Conservation (phyloP, 1,140 invertebrate genomes). For the Drosophila lini region DNA sequence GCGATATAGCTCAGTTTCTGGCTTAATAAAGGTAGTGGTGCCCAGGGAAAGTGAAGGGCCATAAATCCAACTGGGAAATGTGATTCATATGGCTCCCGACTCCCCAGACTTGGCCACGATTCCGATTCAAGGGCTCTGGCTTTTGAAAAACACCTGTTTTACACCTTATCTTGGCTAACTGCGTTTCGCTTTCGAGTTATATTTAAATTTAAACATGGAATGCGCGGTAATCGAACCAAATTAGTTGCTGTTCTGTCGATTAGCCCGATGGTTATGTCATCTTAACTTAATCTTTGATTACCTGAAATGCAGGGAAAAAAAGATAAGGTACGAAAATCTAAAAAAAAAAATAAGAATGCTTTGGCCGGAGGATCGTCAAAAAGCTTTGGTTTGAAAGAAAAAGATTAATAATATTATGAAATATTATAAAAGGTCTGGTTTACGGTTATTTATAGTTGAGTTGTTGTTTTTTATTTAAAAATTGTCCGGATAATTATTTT, state of each 20-base stretch:
- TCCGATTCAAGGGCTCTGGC: constrained; percentile 10
- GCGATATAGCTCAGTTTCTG: background rate
- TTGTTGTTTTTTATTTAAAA: no score
- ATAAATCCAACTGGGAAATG: constrained; percentile 11
- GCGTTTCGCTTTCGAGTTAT: background rate
- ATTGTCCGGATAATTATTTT: no score
- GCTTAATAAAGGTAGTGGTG: background rate
- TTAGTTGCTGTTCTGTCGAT: background rate
- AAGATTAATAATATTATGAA: background rate
- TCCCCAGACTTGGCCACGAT: background rate
- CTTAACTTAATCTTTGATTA: background rate
- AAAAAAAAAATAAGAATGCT: background rate
- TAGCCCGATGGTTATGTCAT: background rate
- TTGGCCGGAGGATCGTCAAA: background rate
- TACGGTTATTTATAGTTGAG: no score
- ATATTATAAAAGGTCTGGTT: background rate
- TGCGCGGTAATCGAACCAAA: constrained; percentile 3
- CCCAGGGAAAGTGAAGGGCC: constrained; percentile 19
- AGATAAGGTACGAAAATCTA: background rate
- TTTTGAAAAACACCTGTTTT: constrained; percentile 13
- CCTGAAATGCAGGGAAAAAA: background rate
- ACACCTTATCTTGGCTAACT: constrained; percentile 9
- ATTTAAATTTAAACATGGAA: constrained; percentile 24
- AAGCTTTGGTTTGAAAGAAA: background rate
- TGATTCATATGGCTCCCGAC: constrained; percentile 19